These are phyloP conservation scores for Ditylenchus weischeri DNA, from an alignment of 2,888 invertebrate genomes.

Conservation along the genomic window DNA sequence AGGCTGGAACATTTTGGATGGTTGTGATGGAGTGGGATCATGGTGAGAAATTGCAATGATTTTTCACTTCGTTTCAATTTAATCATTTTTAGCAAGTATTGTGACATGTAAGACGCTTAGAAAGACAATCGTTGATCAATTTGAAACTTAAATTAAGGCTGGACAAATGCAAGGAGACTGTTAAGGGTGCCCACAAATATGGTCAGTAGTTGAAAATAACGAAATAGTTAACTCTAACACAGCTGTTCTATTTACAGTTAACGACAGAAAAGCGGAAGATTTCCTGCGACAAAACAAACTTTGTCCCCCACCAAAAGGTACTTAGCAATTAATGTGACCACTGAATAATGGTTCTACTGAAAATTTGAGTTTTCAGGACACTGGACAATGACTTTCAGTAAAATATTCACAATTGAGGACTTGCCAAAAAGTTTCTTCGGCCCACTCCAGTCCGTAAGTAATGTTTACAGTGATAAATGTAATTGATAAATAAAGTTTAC, in stretches of 20 bases:
- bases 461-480: background rate
- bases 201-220: slow-evolving; percentile 15
- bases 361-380: slow-evolving; percentile 27
- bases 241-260: slow-evolving; percentile 17
- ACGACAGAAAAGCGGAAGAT: slow-evolving; percentile 52
- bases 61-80: background rate
- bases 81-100: slow-evolving; percentile 50
- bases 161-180: slow-evolving; percentile 58
- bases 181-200: slow-evolving; percentile 57
- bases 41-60: slow-evolving; percentile 35
- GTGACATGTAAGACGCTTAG: slow-evolving; percentile 43
- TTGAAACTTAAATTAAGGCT: slow-evolving; percentile 21
- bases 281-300: slow-evolving; percentile 45
- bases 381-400: slow-evolving; percentile 59
- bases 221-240: background rate
- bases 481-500: too few relatives aligned
- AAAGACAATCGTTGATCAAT: too few relatives aligned
- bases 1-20: slow-evolving; percentile 58
- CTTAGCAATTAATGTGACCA: too few relatives aligned
- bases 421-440: slow-evolving; percentile 58
- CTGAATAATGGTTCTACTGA: too few relatives aligned
- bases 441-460: slow-evolving; percentile 55
- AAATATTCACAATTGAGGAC: slow-evolving; percentile 58
- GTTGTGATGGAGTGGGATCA: slow-evolving; percentile 59
- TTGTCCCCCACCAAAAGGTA: slow-evolving; percentile 52